Evolutionary conservation across 2,888 invertebrate genomes (phyloP), one percentile per base, ranked within the genome.

Genomic region (Meganola albula): DNA sequence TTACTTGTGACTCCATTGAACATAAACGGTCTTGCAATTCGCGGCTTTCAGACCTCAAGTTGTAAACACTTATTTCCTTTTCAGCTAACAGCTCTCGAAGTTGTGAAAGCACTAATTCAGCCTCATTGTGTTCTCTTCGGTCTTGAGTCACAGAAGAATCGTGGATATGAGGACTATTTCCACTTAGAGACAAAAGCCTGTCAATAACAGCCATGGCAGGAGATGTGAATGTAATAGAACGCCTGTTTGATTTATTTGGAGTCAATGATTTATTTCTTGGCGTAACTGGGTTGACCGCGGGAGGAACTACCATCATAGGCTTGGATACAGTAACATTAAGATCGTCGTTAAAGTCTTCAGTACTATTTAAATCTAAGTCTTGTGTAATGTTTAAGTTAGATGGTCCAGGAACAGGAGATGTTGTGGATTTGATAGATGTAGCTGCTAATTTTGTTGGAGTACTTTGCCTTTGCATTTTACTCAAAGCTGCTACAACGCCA

Each of bases 171-270:
- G 83, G 71, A 47, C 62, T 74, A 37, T 77, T 77, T 21, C 68
- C 70, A 44, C 84, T 85, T 33, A 85, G 58, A 27, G 83, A 83
- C 33, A 87, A 63, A 24, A 87, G 72, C 61, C 82, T 74, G 44
- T 87, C 87, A 63, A 87, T 87, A 63, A 83, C 83, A 50, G 86
- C 84, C 57, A 87, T 83, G 58, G 87, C 87, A 44, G 87, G 86
- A 28, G 87, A 84, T 31, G 82, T 76, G 52, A 80, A 79, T 52
- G 73, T 77, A 43, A 78, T 55, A 40, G 84, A 83, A 40, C 69
- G 77, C 45, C 83, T 68, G 47, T 80, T 79, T 37, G 66, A 52
- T 62, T 70, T 73, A 21, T 63, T 66, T 10, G 79, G 76, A 20
- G 79, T 74, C 20, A 60, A 39, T 12, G 70, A 56, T 46, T 74